These are phyloP conservation scores for Saturnia japonica DNA, from an alignment of 2,888 invertebrate genomes.

Conservation along the genomic window DNA sequence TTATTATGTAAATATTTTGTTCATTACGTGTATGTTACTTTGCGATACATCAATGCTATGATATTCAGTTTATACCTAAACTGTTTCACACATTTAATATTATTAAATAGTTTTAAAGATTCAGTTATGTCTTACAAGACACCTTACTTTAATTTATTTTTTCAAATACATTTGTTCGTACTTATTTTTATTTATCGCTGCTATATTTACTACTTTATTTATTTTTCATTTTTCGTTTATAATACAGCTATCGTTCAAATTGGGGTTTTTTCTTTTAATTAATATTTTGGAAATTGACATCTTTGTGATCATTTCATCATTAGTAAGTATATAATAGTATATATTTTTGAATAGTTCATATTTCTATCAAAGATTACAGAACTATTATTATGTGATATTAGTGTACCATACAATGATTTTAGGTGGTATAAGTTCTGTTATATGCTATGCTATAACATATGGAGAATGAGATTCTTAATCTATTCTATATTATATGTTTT, in stretches of 20 bases:
- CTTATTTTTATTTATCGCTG: constrained; percentile 6
- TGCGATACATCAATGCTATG: constrained; percentile 64
- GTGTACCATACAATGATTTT: constrained; percentile 16
- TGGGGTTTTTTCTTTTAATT: background rate
- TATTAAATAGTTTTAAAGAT: constrained; percentile 54
- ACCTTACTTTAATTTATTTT: constrained; percentile 30
- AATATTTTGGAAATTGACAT: background rate
- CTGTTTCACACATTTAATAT: constrained; percentile 47
- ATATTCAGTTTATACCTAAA: constrained; percentile 54
- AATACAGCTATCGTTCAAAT: background rate
- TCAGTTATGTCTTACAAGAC: constrained; percentile 49
- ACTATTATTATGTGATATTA: constrained; percentile 21
- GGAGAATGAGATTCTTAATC: constrained; percentile 1
- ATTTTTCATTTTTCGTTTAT: background rate
- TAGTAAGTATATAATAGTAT: constrained; percentile 2
- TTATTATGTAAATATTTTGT: constrained; percentile 81
- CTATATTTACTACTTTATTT: background rate
- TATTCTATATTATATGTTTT: background rate
- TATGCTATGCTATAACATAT: background rate
- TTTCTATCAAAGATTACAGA: constrained; percentile 18
- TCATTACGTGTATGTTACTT: constrained; percentile 61
- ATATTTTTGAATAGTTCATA: constrained; percentile 13
- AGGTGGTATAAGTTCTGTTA: constrained; percentile 10
- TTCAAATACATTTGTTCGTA: background rate
- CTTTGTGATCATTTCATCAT: background rate